Base-by-base conservation (phyloP, 2,797 vertebrate genomes). In the Cheracebus regulus region DNA sequence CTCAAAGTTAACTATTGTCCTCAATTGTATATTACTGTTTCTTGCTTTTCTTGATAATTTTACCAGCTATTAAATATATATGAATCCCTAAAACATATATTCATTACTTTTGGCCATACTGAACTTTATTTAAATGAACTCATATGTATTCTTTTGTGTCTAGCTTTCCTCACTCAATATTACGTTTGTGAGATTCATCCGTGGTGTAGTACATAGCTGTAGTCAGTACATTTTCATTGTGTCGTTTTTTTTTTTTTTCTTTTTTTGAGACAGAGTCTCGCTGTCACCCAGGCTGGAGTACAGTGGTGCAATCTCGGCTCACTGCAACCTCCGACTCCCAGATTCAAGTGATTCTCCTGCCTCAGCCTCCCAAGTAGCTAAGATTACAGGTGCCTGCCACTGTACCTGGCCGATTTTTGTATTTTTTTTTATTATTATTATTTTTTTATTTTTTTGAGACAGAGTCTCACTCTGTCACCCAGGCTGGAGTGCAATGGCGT, bases 21-120 rank as follows among this genome's bases (percentile, higher is more conserved):
- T 30, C 12, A 90, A 75, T 36, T 55, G 4, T 19, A 4, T 83
- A 90, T 75, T 79, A 92, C 22, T 89, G 28, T 90, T 90, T 36
- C 14, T 90, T 96, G 76, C 26, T 92, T 72, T 93, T 79, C 72
- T 73, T 94, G 39, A 82, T 87, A 93, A 81, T 78, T 95, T 93
- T 84, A 79, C 30, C 67, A 90, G 64, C 30, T 96, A 26, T n/a
- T n/a, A 67, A 67, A n/a, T n/a, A 67, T 44, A 7, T 67, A 48
- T 36, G 4, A 55, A 90, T 78, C 36, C 88, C 86, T 86, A 80
- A 73, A 94, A 93, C 61, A 92, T 33, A 19, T 88, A 70, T 73
- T 57, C 73, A 48, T 97, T 70, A 89, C 28, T 96, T 97, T 92
- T 81, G 15, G 55, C 70, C 39, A 52, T 73, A 96, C 64, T 88